Conservation (phyloP, 2,113 vertebrate species). For the Nibea coibor region DNA sequence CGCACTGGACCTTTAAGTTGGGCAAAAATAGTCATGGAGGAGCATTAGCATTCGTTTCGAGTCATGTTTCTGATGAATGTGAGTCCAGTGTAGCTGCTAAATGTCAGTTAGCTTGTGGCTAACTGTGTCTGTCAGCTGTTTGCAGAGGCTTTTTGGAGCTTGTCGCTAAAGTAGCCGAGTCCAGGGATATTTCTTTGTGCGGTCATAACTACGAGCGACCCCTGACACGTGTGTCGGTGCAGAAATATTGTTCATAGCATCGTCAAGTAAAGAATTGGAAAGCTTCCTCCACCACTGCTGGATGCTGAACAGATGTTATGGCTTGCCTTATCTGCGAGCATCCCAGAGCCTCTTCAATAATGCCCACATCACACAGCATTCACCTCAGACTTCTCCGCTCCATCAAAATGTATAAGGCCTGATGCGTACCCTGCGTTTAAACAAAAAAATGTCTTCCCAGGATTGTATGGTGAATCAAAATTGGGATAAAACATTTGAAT, state of each 20-base stretch:
- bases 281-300: background rate
- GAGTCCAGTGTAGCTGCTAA: background rate
- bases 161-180: background rate
- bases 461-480: slow-evolving; percentile 72
- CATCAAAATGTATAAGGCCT: slow-evolving; percentile 34
- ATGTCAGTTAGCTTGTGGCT: background rate
- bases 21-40: background rate
- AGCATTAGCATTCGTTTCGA: background rate
- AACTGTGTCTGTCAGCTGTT: too few relatives aligned
- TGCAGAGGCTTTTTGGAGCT: background rate
- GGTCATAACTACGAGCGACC: background rate
- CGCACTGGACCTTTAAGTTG: too few relatives aligned
- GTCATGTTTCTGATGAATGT: background rate
- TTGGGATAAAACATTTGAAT: slow-evolving; percentile 81
- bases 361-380: slow-evolving; percentile 6
- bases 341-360: slow-evolving; percentile 26
- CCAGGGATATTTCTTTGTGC: too few relatives aligned
- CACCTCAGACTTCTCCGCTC: slow-evolving; percentile 21
- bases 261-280: background rate
- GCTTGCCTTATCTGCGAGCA: slow-evolving; percentile 11
- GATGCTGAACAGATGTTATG: background rate
- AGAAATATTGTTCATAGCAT: background rate
- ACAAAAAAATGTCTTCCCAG: slow-evolving; percentile 45
- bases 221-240: background rate
- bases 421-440: slow-evolving; percentile 45